These are phyloP conservation scores for Balearica regulorum DNA, from an alignment of 2,797 vertebrate genomes.

Conservation along the genomic window DNA sequence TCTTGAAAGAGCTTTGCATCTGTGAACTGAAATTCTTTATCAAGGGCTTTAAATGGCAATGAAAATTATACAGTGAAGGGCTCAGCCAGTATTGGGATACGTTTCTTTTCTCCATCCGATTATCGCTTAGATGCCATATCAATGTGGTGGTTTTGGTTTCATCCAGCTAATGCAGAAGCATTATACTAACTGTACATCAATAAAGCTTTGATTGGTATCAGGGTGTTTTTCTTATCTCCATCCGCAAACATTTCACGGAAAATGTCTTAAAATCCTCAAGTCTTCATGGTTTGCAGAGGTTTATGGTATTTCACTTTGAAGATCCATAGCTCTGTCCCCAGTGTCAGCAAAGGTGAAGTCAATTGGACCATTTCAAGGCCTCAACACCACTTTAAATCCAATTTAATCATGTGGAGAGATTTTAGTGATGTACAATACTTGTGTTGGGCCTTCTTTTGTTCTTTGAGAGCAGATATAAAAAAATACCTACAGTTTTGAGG, in stretches of 20 bases:
- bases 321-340: not conserved
- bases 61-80: not conserved
- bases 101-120: not conserved
- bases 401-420: not conserved
- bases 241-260: not conserved
- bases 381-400: not conserved
- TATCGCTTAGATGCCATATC: not conserved
- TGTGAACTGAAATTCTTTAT: constrained; percentile 11
- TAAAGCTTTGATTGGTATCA: not conserved
- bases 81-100: not conserved
- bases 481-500: not conserved
- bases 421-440: not conserved
- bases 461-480: not conserved
- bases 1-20: constrained; percentile 19
- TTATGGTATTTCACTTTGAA: not conserved
- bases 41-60: not conserved
- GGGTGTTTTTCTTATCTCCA: not conserved
- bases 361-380: not conserved
- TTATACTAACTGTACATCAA: not conserved
- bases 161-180: not conserved
- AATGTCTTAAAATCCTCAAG: not conserved
- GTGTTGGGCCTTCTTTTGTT: not conserved
- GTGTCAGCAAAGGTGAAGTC: not conserved
- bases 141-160: not conserved
- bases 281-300: not conserved